A percentile compares a stretch with the other conserved stretches of the same genome.
phyloP scores from a whole-genome alignment of 92 coral and sea anemone species.

The Zoanthus solanderi region DNA sequence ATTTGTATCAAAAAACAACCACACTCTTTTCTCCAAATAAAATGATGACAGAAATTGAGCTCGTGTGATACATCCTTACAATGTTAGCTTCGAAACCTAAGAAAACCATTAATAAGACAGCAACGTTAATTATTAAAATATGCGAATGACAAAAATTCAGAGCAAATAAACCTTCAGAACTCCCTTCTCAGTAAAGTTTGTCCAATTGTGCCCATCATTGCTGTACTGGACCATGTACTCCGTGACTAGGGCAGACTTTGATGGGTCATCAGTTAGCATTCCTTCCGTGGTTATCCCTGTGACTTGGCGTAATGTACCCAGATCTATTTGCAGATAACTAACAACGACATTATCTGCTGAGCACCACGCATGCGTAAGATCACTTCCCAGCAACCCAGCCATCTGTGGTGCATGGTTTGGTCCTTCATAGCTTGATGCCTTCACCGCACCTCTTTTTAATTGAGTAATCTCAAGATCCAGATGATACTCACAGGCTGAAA shows the following conservation, averaged over 20 bases:
- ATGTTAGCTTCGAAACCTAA: not conserved
- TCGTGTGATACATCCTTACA: no score
- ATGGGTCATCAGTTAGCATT: not conserved
- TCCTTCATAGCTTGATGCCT: constrained; percentile 19
- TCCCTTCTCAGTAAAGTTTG: constrained; percentile 23
- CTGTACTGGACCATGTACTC: constrained; percentile 32
- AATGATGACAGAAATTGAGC: no score
- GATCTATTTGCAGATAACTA: constrained; percentile 23
- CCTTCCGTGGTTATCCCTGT: constrained; percentile 26
- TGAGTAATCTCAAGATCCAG: not conserved
- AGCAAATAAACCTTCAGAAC: not conserved
- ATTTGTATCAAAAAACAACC: no score
- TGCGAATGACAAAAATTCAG: not conserved
- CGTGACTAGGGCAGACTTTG: constrained; percentile 17
- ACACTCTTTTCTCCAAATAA: no score
- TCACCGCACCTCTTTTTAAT: constrained; percentile 16
- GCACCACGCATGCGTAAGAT: constrained; percentile 34
- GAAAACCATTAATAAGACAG: not conserved
- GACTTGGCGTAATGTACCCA: constrained; percentile 11
- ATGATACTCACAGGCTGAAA: not conserved
- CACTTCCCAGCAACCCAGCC: constrained; percentile 24
- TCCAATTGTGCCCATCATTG: constrained; percentile 12
- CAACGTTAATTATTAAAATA: not conserved
- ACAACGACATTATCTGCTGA: not conserved
- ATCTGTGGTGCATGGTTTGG: constrained; percentile 31